Evolutionary conservation across 2,113 vertebrate genomes (phyloP), one percentile per base, ranked within the genome.

Genomic region (Pedionomus torquatus): DNA sequence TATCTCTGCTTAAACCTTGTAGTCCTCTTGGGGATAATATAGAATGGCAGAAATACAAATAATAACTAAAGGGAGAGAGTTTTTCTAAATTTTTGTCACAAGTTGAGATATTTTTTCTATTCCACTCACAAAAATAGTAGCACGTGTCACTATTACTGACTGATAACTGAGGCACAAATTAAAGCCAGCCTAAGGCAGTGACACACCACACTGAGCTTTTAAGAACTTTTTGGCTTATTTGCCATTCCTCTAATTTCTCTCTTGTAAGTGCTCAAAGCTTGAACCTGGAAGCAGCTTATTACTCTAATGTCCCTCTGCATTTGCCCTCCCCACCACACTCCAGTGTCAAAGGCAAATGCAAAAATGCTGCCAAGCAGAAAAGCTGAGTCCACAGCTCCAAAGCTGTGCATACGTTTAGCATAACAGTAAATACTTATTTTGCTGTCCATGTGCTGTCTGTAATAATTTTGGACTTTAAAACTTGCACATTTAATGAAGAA

Each of bases 91-190:
- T 35, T 5, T 7, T 21, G 16, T 33, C 9, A 18, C 6, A 15
- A 71, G 8, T 17, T 66, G 44, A 33, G 9, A 7, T 11, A n/a
- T 57, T 65, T 74, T 74, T 63, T 49, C 41, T 83, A 16, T 23
- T 19, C 11, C 13, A 39, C 17, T 44, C 6, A 43, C 17, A 6
- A 75, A 80, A 91, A 87, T 5, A 94, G 30, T 23, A 61, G 48
- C 8, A 19, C 20, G 13, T 11, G 4, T 77, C 35, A 26, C 41
- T 54, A 19, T 33, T 51, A 33, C 28, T 52, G 44, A 33, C 28
- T 52, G 48, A 11, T 7, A 72, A 24, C 3, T 0, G 0, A 78
- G 55, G 51, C 33, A 65, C 7, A 57, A 84, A 52, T n/a, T 60
- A 44, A 55, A 75, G 30, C 3, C 33, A 76, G 13, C 37, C 75